These are phyloP conservation scores for Crotophaga sulcirostris DNA, from an alignment of 2,113 vertebrate genomes.

Conservation along the genomic window DNA sequence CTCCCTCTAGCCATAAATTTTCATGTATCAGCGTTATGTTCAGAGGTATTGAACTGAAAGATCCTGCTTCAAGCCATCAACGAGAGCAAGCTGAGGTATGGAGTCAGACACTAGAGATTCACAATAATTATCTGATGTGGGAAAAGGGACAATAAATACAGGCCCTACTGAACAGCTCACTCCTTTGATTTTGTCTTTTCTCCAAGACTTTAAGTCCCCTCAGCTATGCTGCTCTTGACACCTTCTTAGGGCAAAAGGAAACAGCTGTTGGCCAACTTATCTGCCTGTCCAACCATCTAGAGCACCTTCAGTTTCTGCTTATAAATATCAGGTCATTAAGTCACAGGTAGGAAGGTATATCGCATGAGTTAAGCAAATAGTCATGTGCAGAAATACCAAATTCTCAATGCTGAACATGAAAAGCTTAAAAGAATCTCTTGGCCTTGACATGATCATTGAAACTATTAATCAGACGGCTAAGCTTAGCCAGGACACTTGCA, in stretches of 20 bases:
- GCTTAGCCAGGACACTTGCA: conserved; percentile 37
- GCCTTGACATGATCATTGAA: neutral
- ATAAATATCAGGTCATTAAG: neutral
- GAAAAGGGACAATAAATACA: neutral
- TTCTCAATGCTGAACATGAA: neutral
- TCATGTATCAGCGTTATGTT: neutral
- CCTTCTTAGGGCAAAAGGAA: neutral
- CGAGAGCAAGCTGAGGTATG: neutral
- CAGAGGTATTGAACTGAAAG: neutral
- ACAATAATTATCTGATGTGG: neutral
- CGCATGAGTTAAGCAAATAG: neutral
- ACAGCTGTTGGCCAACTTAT: neutral
- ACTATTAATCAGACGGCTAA: conserved; percentile 36
- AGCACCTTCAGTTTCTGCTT: neutral
- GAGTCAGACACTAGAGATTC: neutral
- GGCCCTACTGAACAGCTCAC: neutral
- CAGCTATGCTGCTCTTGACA: neutral
- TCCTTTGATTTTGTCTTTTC: neutral
- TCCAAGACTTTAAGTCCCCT: neutral
- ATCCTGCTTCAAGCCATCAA: neutral
- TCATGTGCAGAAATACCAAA: neutral
- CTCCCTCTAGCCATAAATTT: neutral
- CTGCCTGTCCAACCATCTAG: neutral
- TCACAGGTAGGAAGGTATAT: neutral
- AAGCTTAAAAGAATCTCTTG: neutral